Evolutionary conservation across 2,113 vertebrate genomes (phyloP).

Genomic region (Melanostigma gelatinosum): DNA sequence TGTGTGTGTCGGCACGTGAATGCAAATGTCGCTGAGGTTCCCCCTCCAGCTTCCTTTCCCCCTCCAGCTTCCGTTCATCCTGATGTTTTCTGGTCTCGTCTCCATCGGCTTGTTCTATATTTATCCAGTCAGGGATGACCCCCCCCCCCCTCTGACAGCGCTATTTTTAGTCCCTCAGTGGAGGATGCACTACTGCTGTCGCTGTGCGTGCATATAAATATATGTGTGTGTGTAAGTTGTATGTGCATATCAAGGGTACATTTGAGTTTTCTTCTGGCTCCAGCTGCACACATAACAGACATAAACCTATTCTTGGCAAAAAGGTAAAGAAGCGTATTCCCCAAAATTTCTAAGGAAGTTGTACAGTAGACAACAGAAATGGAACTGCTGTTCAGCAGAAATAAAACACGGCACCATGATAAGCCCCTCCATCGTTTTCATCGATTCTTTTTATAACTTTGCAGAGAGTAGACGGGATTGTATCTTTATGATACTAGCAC

Average conservation of each 20-base stretch:
- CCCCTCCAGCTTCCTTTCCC: slow-evolving; percentile 25
- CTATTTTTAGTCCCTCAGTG: slow-evolving; percentile 70
- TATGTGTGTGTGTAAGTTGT: background rate
- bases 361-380: background rate
- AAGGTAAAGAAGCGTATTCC: background rate
- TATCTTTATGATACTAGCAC: too few species aligned
- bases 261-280: background rate
- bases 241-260: background rate
- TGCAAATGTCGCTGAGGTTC: slow-evolving; percentile 27
- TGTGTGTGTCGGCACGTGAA: slow-evolving; percentile 42
- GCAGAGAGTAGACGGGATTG: background rate
- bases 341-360: background rate
- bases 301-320: background rate
- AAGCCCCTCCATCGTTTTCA: background rate
- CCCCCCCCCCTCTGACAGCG: slow-evolving; percentile 35
- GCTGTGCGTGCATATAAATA: background rate
- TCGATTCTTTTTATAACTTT: background rate
- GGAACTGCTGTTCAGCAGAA: background rate
- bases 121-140: slow-evolving; percentile 65
- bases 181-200: slow-evolving; percentile 18
- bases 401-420: background rate
- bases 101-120: slow-evolving; percentile 73
- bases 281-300: background rate
- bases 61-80: slow-evolving; percentile 41
- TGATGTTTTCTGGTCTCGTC: slow-evolving; percentile 55